Base-by-base conservation (phyloP, 2,797 vertebrate genomes). In the Picus viridis region DNA sequence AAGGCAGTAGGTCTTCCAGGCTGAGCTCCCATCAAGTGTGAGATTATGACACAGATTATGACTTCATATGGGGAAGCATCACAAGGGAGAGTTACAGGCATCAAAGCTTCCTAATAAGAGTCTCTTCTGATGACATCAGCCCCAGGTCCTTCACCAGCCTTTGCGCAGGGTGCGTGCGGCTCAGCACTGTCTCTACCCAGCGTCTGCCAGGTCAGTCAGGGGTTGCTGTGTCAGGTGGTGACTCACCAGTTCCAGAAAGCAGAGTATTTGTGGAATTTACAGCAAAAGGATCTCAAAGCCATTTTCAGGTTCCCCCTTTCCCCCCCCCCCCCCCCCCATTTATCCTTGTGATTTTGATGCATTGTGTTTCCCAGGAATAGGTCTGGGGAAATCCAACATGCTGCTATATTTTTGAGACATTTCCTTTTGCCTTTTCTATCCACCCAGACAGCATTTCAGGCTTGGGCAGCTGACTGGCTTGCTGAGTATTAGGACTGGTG, bases 261-360 rank as follows among this genome's bases (percentile, higher is more conserved):
- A 64, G 58, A 10, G 3, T 51, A 3, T 56, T 62, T 39, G 56
- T 85, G 59, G 27, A 69, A 81, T 53, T 72, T 45, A 10, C 53
- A 83, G 53, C 34, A 72, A n/a, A 83, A 86, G 6, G 16, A 7
- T 49, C 56, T 75, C 41, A 47, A 71, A 75, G 11, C 6, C 16
- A 15, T 72, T 88, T 84, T 27, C 39, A 74, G 54, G 26, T 62
- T 16, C 6, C 27, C 54, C 6, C 29, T 51, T 18, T n/a, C n/a
- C n/a, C n/a, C n/a, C n/a, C n/a, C n/a, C n/a, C n/a, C n/a, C 9
- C 4, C 2, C 8, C 1, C 0, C 3, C 2, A 2, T 36, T 80
- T 75, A 56, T 2, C 9, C 2, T 62, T 47, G 9, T 34, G 43
- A 56, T 83, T 70, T 59, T 15, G 45, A 61, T 1, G 39, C 56